Evolutionary conservation across 2,797 vertebrate species (phyloP), one percentile per base, ranked within the genome.

Genomic region (Schizopygopsis pylzovi): DNA sequence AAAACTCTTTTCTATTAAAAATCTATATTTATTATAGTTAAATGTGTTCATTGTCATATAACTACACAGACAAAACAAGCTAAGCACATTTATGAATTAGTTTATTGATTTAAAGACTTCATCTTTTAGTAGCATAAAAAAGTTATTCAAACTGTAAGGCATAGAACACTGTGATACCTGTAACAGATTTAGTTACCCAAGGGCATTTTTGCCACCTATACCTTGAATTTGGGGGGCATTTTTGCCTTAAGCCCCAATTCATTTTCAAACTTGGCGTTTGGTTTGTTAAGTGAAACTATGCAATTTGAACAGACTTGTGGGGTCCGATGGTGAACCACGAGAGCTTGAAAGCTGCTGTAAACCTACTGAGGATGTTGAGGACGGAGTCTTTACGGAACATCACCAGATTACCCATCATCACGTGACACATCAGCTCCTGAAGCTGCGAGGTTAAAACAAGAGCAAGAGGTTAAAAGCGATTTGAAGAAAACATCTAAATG

Each of bases 321-420:
- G 20, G 33, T 39, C 75, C 56, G 49, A 54, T 54, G 47, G 47
- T 22, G n/a, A 13, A 49, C 12, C 13, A 22, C 16, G 3, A 56
- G 8, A 73, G 18, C 54, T 82, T 71, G 37, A 20, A 77, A 52
- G 41, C 18, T n/a, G 45, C 1, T 20, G n/a, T 43, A 22, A 54
- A 72, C 87, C 97, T 91, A 99, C 98, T 99, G 81, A 99, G 96
- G 87, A 99, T 98, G 92, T 98, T 99, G 81, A 99, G 97, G 75
- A 99, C 98, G 0, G 97, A 98, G 83, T 99, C 98, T 56, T 99
- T 99, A 65, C 98, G 96, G 88, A 99, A 99, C 98, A 99, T 99
- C 82, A 99, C 97, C 70, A 99, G 95, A 92, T 96, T 97, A 0
- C 98, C 98, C 98, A 99, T 98, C 98, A 99, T 99, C 90, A 99